Evolutionary conservation across 92 coral and sea anemone species (phyloP), one percentile per base, ranked within the genome.

Genomic region (Umimayanthus chanpuru): DNA sequence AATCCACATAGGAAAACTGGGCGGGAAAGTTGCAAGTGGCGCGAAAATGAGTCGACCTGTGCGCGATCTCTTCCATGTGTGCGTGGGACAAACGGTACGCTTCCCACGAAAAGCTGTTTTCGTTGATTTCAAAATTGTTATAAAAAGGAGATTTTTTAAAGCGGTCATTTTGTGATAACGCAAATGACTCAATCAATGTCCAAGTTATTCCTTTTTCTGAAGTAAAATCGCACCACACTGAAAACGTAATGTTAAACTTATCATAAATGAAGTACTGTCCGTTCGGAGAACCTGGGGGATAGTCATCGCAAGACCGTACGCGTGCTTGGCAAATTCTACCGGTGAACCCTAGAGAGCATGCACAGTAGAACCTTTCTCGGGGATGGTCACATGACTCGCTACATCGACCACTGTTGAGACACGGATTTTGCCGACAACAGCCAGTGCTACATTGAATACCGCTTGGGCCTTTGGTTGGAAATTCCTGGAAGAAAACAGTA

Each of bases 41-140:
- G 9, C 81, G 50, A 23, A 40, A 38, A 49, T 77, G 81, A 18
- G 81, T 77, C 50, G 81, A 77, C 16, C 58, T 20, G 58, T 77
- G 15, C 28, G 53, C 53, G n/a, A 77, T 77, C 25, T 40, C 50
- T 15, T 1, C 25, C 81, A 40, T 40, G 50, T 77, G 81, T 0
- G 53, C 32, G 18, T 11, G 81, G 15, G 81, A 77, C 81, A 77
- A 15, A 77, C 81, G 81, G 32, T 30, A 77, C 81, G 81, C 50
- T 77, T 77, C 53, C 81, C 81, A 77, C 10, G 74, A n/a, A 68
- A 68, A 68, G 9, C 25, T 68, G 16, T 68, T 29, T 10, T 25
- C 36, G 74, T 68, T 68, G 29, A 68, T 68, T 68, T 68, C 74
- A 38, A 68, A 68, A 15, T 70, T 23, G 11, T 70, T 6, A 70